Base-by-base conservation (phyloP, 2,113 vertebrate species). In the Melierax canorus region DNA sequence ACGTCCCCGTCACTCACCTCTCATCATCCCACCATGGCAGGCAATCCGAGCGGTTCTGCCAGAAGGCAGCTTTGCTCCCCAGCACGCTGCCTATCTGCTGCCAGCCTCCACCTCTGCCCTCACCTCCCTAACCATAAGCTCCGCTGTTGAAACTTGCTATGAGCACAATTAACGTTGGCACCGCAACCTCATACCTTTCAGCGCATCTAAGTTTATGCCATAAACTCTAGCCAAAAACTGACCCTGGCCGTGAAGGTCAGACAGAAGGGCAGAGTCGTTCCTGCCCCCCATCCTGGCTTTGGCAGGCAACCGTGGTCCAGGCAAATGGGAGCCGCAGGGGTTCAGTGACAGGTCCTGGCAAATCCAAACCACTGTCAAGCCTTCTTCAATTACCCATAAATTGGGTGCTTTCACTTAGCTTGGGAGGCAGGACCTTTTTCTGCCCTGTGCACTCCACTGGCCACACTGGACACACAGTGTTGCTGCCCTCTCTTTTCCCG, bases 1-100 rank as follows among this genome's bases (percentile, higher is more conserved):
- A 66, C 0, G 0, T 8, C 74, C 24, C 41, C 32, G 34, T 39
- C 36, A 27, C 3, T 1, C 55, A 10, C 23, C 36, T 86, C 15
- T 24, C 59, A 7, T 38, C 51, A 29, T 14, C 34, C 46, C 32
- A 50, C 34, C 41, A 11, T 9, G 11, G 15, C 36, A 76, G 58
- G 36, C 1, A n/a, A 50, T 7, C 29, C 0, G 0, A 62, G 15
- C 6, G 38, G 39, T 10, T 56, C 71, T 88, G 12, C 32, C 73
- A 71, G 36, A 21, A 64, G 53, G 48, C 21, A 80, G 24, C 21
- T 69, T 53, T 74, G 6, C 55, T 45, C 63, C 18, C 59, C 34
- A 20, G 41, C 63, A 4, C 6, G 20, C 45, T 67, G 30, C 58
- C 23, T 75, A 8, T 29, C 71, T 60, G 39, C 83, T 73, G 72